Conservation (phyloP, 1,140 invertebrate species). For the Bombus impatiens region DNA sequence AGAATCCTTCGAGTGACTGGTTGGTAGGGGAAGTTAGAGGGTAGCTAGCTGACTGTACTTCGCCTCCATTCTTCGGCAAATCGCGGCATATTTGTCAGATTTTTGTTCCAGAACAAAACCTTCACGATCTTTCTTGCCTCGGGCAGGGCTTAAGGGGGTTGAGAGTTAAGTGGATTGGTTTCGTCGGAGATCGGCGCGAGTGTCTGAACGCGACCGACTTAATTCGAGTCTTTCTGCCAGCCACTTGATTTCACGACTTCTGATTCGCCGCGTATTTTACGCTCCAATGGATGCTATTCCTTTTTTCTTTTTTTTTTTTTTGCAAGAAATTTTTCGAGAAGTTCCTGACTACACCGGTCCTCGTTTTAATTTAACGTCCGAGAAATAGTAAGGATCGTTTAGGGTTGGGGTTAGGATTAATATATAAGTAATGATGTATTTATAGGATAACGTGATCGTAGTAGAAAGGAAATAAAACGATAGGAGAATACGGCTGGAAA, state of each 20-base stretch:
- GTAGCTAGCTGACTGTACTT: slow-evolving; percentile 59
- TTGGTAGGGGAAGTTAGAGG: not conserved
- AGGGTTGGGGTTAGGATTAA: no score
- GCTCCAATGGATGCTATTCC: no score
- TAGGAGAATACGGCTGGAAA: not conserved
- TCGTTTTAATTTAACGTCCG: no score
- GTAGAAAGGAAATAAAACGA: no score
- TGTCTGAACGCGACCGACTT: slow-evolving; percentile 61
- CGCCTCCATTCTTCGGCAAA: slow-evolving; percentile 78
- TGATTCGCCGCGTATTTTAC: not conserved
- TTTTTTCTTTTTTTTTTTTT: not conserved
- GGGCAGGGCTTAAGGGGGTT: slow-evolving; percentile 26
- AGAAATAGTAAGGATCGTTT: no score
- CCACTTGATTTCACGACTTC: slow-evolving; percentile 42
- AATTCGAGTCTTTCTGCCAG: slow-evolving; percentile 46
- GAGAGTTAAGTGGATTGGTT: slow-evolving; percentile 80
- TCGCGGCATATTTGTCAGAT: slow-evolving; percentile 82
- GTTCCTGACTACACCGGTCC: no score
- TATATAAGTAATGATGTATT: no score
- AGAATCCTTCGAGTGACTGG: slow-evolving; percentile 18
- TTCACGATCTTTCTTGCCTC: slow-evolving; percentile 49
- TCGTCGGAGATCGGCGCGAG: slow-evolving; percentile 67
- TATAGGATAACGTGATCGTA: no score
- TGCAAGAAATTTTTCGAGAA: no score
- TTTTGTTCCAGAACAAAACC: slow-evolving; percentile 81